phyloP scores from a whole-genome alignment of 2,797 vertebrate genomes.

The Sebastiscus albofasciatus region DNA sequence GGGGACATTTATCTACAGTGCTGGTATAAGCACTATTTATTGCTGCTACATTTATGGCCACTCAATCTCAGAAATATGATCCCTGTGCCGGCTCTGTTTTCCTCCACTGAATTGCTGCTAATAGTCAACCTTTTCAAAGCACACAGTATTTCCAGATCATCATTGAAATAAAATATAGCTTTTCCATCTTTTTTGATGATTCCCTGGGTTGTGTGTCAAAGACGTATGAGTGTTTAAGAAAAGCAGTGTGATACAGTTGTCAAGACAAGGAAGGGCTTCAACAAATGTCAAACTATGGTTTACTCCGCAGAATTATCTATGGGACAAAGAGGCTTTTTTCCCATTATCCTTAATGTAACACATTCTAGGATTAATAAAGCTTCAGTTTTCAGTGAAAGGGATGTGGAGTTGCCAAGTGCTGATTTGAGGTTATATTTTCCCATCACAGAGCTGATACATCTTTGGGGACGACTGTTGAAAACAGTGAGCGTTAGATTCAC shows the following conservation, averaged over 20 bases:
- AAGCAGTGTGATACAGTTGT: not conserved
- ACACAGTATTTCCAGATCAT: not conserved
- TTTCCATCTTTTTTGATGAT: not conserved
- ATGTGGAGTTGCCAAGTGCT: not conserved
- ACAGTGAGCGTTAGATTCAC: not conserved
- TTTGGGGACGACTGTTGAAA: not conserved
- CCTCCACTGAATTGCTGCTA: not conserved
- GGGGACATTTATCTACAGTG: not conserved
- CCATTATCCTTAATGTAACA: not conserved
- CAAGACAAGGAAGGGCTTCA: not conserved
- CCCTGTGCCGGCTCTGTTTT: not conserved
- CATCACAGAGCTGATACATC: not conserved
- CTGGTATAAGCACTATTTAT: conserved; percentile 4
- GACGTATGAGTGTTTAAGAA: not conserved
- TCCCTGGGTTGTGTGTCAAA: not conserved
- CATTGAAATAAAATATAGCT: not conserved
- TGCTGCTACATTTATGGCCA: conserved; percentile 9
- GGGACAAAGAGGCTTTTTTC: not conserved
- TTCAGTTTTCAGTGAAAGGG: not conserved
- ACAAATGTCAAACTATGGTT: not conserved
- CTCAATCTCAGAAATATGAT: conserved; percentile 2
- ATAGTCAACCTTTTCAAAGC: not conserved
- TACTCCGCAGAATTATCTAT: not conserved
- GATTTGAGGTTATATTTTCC: not conserved
- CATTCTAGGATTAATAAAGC: not conserved